Percentiles rank a stretch among this genome's conserved stretches.
Evolutionary conservation across 2,113 vertebrate species (phyloP).

Genomic region (Grammomys surdaster): DNA sequence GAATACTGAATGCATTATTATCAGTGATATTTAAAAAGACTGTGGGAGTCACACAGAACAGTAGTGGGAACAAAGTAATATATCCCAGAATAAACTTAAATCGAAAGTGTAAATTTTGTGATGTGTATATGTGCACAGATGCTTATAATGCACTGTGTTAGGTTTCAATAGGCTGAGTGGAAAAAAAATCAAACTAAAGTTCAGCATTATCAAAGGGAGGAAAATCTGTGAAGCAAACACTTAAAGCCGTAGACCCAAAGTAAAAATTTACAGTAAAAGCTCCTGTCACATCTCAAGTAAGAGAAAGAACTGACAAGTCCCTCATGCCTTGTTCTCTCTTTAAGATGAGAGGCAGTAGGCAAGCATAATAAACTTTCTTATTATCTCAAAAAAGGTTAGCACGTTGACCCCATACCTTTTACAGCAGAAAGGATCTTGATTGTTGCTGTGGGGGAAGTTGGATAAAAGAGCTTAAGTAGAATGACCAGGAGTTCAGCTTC

Average conservation of each 20-base stretch:
- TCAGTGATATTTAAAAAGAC: background rate
- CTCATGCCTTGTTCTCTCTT: background rate
- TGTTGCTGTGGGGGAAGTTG: background rate
- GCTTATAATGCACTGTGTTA: background rate
- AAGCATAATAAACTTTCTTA: background rate
- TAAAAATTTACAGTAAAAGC: constrained; percentile 17
- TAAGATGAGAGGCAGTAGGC: background rate
- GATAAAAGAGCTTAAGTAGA: background rate
- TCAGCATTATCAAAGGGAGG: background rate
- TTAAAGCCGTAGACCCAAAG: background rate
- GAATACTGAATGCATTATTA: background rate
- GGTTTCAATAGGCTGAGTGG: background rate
- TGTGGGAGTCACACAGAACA: background rate
- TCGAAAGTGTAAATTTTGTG: background rate
- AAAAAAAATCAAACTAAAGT: constrained; percentile 11
- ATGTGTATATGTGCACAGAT: background rate
- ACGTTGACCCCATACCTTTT: background rate
- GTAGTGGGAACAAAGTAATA: background rate
- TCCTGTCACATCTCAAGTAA: background rate
- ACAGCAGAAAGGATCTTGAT: background rate
- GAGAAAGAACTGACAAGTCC: background rate
- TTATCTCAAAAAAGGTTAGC: background rate
- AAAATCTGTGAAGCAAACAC: background rate
- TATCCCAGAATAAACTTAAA: background rate
- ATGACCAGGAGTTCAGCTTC: background rate